phyloP scores from a whole-genome alignment of 92 coral and sea anemone genomes.

The Zoanthus sociatus region DNA sequence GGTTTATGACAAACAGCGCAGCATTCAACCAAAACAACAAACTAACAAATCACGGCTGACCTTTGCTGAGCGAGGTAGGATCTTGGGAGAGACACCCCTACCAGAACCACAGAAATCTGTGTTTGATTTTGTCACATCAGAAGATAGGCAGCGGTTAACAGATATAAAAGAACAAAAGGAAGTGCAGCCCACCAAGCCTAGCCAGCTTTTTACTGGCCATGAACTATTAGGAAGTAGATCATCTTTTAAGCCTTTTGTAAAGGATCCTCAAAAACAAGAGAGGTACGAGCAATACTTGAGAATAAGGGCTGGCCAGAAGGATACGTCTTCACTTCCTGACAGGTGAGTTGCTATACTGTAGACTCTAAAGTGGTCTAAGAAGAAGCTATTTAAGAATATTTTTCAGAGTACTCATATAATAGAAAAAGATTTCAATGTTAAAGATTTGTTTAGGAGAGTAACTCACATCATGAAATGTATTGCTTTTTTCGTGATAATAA shows the following conservation, averaged over 20 bases:
- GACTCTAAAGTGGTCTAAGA: no score
- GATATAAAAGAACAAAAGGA: slow-evolving; percentile 44
- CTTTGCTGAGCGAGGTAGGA: slow-evolving; percentile 80
- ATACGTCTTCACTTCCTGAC: slow-evolving; percentile 47
- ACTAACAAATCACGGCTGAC: slow-evolving; percentile 50
- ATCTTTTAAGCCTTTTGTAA: slow-evolving; percentile 85
- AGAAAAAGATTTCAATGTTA: no score
- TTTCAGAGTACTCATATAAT: no score
- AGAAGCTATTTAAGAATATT: no score
- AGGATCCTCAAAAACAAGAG: slow-evolving; percentile 89
- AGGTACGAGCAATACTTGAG: slow-evolving; percentile 85
- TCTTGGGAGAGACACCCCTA: slow-evolving; percentile 79
- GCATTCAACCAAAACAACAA: slow-evolving; percentile 30
- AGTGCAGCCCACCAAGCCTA: slow-evolving; percentile 3
- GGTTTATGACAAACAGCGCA: slow-evolving; percentile 18
- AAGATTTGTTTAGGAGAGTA: no score
- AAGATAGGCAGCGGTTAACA: slow-evolving; percentile 77
- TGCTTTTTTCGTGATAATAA: no score
- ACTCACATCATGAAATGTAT: no score
- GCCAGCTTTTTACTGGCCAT: neutral
- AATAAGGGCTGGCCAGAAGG: slow-evolving; percentile 48
- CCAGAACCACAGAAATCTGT: slow-evolving; percentile 85
- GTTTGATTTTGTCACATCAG: slow-evolving; percentile 80
- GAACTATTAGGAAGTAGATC: neutral
- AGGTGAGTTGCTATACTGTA: slow-evolving; percentile 50